Base-by-base conservation (phyloP, 2,797 vertebrate species). In the Peromyscus aztecus region DNA sequence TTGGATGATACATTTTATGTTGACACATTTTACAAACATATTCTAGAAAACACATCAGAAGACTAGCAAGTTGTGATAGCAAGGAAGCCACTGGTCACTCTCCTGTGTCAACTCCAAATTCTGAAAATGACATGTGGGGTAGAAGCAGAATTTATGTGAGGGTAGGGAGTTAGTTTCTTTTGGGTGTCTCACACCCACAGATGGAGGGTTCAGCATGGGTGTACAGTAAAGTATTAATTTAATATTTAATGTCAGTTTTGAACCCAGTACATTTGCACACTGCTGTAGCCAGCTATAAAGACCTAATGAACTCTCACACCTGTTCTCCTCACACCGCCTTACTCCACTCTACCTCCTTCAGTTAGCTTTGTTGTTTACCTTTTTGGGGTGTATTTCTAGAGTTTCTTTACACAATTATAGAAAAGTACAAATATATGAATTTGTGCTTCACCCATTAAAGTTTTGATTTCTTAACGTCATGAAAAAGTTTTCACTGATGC, bases 31-130 rank as follows among this genome's bases (percentile, higher is more conserved):
- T 78, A 57, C 69, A 91, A 49, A 86, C 11, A 34, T 82, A 82
- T 27, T 59, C 10, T 37, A 59, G 55, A n/a, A 59, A 81, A 57
- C 49, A 57, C 31, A 81, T 21, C 34, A 82, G n/a, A 83, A 83
- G 65, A 49, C 13, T 76, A 37, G 43, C 52, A 93, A 83, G 91
- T 84, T 94, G 86, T 87, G 29, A 16, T 81, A 46, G 63, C 67
- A 89, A 17, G 52, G 37, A 69, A 73, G 49, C 76, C 76, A 91
- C 43, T 61, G 24, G 61, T 91, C 87, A 43, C 21, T 40, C 19
- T 91, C 93, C 17, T 52, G 2, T 91, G 91, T 93, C n/a, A 46
- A 71, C 23, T 94, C 27, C 89, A 7, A 94, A 77, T 95, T 94
- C 57, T 43, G 52, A 93, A 91, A 75, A 52, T 16, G 37, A 52